These are phyloP conservation scores for Drosophila koepferae DNA, from an alignment of 2,888 invertebrate species.

Conservation along the genomic window DNA sequence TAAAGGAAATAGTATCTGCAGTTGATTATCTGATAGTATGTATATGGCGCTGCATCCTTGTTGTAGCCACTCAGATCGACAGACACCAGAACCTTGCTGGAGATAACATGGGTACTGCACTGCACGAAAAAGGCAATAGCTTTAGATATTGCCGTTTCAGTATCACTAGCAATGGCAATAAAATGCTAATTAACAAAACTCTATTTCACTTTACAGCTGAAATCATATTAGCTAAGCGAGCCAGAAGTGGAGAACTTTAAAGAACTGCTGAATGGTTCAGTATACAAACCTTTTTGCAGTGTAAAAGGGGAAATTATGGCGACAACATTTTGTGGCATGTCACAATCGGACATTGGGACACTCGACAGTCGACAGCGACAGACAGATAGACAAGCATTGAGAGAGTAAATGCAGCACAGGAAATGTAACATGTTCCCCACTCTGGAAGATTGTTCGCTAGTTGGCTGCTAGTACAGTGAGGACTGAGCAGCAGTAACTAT, in stretches of 20 bases:
- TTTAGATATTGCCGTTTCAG: background rate
- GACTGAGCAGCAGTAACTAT: background rate
- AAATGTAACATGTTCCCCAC: conserved; percentile 45
- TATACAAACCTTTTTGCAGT: conserved; percentile 34
- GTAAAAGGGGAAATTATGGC: conserved; percentile 46
- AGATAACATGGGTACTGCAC: background rate
- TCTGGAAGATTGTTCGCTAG: conserved; percentile 33
- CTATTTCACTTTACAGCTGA: background rate
- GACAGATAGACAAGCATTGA: background rate
- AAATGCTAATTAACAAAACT: background rate
- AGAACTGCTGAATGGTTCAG: background rate
- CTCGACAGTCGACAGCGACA: background rate
- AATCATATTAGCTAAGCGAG: background rate
- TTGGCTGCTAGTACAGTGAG: conserved; percentile 43
- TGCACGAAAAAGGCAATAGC: background rate
- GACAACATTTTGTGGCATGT: conserved; percentile 65
- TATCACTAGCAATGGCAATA: background rate
- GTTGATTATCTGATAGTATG: no score
- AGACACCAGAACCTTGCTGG: background rate
- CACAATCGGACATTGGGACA: conserved; percentile 33
- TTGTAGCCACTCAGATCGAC: background rate
- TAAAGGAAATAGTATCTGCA: background rate
- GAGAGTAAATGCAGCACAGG: conserved; percentile 33
- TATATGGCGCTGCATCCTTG: no score
- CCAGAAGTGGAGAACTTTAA: background rate